phyloP scores from a whole-genome alignment of 2,113 vertebrate species.

The Recurvirostra avosetta region DNA sequence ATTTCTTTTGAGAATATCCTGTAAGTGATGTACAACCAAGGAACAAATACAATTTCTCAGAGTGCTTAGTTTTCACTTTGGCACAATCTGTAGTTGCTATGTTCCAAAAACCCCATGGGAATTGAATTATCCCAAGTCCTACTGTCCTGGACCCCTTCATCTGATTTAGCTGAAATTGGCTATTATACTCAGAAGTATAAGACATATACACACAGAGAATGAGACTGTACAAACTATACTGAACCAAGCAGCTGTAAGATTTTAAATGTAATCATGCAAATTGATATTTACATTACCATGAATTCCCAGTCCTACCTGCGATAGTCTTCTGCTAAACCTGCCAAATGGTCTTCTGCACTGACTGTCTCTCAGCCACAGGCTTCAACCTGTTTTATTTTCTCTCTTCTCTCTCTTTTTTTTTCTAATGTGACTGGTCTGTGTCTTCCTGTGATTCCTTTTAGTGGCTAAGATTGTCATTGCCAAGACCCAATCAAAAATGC shows the following conservation, averaged over 20 bases:
- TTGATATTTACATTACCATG: background rate
- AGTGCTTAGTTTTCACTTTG: constrained; percentile 32
- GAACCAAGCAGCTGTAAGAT: background rate
- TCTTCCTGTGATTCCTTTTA: background rate
- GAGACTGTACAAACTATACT: background rate
- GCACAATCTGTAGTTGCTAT: background rate
- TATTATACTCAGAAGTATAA: background rate
- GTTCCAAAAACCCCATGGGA: constrained; percentile 2
- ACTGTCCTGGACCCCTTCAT: background rate
- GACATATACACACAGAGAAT: background rate
- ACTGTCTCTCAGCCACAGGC: background rate
- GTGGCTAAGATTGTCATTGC: background rate
- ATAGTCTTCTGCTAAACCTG: background rate
- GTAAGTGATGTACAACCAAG: background rate
- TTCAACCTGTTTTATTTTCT: background rate
- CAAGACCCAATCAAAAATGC: background rate
- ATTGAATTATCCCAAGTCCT: constrained; percentile 36
- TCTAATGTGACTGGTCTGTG: background rate
- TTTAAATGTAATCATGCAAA: background rate
- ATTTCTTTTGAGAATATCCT: constrained; percentile 18
- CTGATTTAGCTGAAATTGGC: background rate
- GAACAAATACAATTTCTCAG: constrained; percentile 34
- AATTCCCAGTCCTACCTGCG: background rate
- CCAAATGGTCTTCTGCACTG: background rate
- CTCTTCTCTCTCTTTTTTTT: background rate